Evolutionary conservation across 2,113 vertebrate genomes (phyloP).

Genomic region (Parotia lawesii): DNA sequence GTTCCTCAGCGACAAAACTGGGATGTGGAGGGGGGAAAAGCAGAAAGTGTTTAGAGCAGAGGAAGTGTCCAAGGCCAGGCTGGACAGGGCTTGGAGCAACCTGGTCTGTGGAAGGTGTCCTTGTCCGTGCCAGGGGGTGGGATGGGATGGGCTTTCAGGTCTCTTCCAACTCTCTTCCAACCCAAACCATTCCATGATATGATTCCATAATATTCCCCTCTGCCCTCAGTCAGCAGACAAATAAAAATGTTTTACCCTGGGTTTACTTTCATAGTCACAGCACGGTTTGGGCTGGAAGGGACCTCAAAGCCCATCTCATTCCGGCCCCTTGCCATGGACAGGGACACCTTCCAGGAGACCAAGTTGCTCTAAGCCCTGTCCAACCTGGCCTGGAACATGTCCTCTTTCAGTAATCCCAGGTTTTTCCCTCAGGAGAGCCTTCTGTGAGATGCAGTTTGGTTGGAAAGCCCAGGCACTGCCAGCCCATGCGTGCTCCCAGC

Average conservation of each 20-base stretch:
- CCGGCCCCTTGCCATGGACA: neutral
- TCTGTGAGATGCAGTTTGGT: neutral
- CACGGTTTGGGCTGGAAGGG: neutral
- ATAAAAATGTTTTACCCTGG: neutral
- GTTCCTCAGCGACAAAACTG: neutral
- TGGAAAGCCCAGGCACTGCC: neutral
- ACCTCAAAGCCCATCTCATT: neutral
- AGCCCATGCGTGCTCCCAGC: fast-evolving
- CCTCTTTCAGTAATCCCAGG: neutral
- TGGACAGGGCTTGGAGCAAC: neutral
- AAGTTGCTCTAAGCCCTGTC: neutral
- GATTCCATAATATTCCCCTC: neutral
- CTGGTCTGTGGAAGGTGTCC: neutral
- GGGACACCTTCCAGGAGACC: neutral
- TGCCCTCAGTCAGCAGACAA: neutral
- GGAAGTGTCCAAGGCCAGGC: neutral
- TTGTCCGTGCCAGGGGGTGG: neutral
- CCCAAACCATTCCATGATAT: neutral
- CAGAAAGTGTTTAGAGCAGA: neutral
- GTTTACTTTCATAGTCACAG: neutral
- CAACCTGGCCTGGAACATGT: neutral
- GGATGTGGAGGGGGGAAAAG: neutral
- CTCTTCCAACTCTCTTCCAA: too few species aligned
- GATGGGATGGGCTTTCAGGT: neutral
- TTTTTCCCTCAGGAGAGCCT: neutral